Percentiles rank a stretch among this genome's conserved stretches.
Evolutionary conservation across 2,888 invertebrate species (phyloP).

Genomic region (Lamproptera curius): DNA sequence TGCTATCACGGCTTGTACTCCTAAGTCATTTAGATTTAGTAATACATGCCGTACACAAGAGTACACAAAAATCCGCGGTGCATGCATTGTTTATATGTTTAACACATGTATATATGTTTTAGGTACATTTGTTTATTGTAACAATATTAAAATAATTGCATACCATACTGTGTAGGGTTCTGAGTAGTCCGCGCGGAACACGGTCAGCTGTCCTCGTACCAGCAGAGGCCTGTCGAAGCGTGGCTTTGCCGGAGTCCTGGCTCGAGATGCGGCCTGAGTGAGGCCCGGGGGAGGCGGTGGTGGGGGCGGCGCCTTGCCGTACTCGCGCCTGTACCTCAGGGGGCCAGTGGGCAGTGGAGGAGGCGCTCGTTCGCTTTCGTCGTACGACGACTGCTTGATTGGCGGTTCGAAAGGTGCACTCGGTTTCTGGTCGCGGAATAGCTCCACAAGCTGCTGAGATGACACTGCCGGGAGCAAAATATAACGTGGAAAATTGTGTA

Average conservation of each 20-base stretch:
- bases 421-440: conserved; percentile 45
- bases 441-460: conserved; percentile 41
- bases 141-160: conserved; percentile 19
- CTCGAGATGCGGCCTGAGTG: not conserved
- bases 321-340: conserved; percentile 6
- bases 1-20: too few species aligned
- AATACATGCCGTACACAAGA: too few species aligned
- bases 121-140: too few species aligned
- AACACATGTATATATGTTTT: too few species aligned
- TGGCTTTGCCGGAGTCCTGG: conserved; percentile 35
- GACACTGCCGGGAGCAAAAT: conserved; percentile 34
- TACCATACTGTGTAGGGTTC: conserved; percentile 52
- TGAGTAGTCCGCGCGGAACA: conserved; percentile 50
- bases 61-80: too few species aligned
- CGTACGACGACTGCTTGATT: conserved; percentile 35
- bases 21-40: too few species aligned
- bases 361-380: conserved; percentile 28
- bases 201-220: conserved; percentile 46
- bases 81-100: too few species aligned
- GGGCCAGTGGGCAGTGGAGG: conserved; percentile 27
- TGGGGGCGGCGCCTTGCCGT: not conserved
- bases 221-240: conserved; percentile 41
- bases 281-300: not conserved
- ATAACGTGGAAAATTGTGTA: too few species aligned
- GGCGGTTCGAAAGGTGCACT: conserved; percentile 46